Base-by-base conservation (phyloP, 2,888 invertebrate species). In the Oligia latruncula region DNA sequence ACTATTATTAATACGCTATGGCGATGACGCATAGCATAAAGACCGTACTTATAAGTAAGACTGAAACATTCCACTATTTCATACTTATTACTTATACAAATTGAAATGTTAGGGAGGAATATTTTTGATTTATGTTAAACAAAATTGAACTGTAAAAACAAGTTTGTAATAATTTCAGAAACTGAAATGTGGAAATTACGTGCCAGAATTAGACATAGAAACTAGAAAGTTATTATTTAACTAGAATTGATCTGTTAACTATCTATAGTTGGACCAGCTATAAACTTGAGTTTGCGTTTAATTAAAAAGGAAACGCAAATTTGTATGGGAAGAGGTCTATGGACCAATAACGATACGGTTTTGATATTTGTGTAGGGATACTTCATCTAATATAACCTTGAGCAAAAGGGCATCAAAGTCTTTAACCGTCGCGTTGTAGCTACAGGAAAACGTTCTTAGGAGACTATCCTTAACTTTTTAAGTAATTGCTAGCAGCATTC, bases 61-160 rank as follows among this genome's bases (percentile, higher is more conserved):
- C 96, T 96, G 96, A 96, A 89, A 93, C 95, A 95, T 95, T 96
- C 95, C 96, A 95, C 91, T 82, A 81, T 76, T 81, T 83, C 80
- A 84, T 84, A 78, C 35, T 73, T 80, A 80, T 88, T 87, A 84
- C 84, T 78, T 85, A 85, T 78, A 77, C 58, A 83, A 76, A 77
- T 82, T 71, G 49, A 82, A 74, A 81, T 74, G 43, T 65, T 76
- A 74, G 60, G 64, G 74, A 82, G 35, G 71, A 77, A 81, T 81
- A 68, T 70, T 73, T 77, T 55, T 68, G 74, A 77, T 78, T 79
- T 71, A 70, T 67, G 68, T 76, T 73, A 65, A 67, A 71, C 52
- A 71, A 71, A 74, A 62, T 82, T 81, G 62, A 80, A 80, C 55
- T 74, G 29, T 77, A 77, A 80, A 71, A 77, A 81, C 62, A 86